A percentile compares a stretch with the other conserved stretches of the same genome.
These are phyloP conservation scores for Drosophila pachea DNA, from an alignment of 1,140 invertebrate species.

Conservation along the genomic window DNA sequence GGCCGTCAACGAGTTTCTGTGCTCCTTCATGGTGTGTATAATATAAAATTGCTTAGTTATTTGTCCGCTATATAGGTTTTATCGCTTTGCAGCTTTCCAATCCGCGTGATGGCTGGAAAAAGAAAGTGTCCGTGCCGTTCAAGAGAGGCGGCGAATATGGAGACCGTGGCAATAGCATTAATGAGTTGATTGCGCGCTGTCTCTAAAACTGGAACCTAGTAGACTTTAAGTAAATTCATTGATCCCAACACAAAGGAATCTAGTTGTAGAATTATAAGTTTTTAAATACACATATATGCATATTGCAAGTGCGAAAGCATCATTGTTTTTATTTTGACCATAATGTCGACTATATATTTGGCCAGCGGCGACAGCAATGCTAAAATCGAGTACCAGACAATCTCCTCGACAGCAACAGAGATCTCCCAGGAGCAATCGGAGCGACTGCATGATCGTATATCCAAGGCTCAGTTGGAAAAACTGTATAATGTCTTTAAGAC, in stretches of 20 bases:
- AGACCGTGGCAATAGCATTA: constrained; percentile 65
- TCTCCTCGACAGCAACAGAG: constrained; percentile 49
- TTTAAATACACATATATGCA: constrained; percentile 14
- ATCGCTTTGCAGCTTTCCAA: constrained; percentile 66
- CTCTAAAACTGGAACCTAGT: constrained; percentile 58
- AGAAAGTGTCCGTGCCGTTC: constrained; percentile 71
- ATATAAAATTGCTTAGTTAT: background rate
- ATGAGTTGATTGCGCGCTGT: constrained; percentile 71
- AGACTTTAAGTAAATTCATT: constrained; percentile 37
- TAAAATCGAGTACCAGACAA: constrained; percentile 55
- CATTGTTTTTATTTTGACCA: background rate
- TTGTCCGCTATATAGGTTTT: constrained; percentile 1
- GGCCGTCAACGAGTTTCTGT: constrained; percentile 60
- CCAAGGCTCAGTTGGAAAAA: constrained; percentile 48
- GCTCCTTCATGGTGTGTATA: constrained; percentile 61
- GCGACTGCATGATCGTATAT: constrained; percentile 61
- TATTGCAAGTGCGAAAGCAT: constrained; percentile 4
- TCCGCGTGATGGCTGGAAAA: constrained; percentile 75
- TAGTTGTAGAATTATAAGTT: constrained; percentile 24
- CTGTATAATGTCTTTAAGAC: constrained; percentile 37
- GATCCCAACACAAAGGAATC: constrained; percentile 22
- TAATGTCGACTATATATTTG: constrained; percentile 35
- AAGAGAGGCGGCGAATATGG: constrained; percentile 77
- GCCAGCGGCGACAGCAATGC: constrained; percentile 41
- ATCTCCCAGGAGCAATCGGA: constrained; percentile 43